These are phyloP conservation scores for Drosophila kikkawai DNA, from an alignment of 1,140 invertebrate genomes.

Conservation along the genomic window DNA sequence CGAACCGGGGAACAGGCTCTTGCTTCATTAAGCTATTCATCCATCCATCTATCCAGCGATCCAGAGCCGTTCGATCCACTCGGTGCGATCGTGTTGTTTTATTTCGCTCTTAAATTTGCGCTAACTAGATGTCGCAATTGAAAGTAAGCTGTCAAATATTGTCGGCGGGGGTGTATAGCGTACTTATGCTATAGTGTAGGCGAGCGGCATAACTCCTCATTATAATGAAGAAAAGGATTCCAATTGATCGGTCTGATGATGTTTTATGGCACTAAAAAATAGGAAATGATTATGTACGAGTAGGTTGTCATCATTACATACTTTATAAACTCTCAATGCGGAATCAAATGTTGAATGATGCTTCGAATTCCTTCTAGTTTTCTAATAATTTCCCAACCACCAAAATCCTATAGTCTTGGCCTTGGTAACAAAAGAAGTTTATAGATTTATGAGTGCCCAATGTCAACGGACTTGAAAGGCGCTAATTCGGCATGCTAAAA, in stretches of 20 bases:
- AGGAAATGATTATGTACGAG: not conserved
- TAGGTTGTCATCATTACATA: not conserved
- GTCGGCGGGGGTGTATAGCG: slow-evolving; percentile 26
- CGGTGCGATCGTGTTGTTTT: slow-evolving; percentile 76
- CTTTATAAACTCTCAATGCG: not conserved
- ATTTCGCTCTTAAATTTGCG: slow-evolving; percentile 79
- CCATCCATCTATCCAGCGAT: slow-evolving; percentile 71
- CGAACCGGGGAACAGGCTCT: slow-evolving; percentile 37
- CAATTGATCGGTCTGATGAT: not conserved
- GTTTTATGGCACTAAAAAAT: slow-evolving; percentile 1
- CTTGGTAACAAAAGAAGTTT: slow-evolving; percentile 7
- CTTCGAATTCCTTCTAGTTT: not conserved
- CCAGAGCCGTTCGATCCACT: slow-evolving; percentile 42
- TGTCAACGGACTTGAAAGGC: slow-evolving; percentile 22
- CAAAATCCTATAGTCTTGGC: not conserved
- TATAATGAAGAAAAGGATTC: slow-evolving; percentile 44
- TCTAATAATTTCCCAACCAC: not conserved
- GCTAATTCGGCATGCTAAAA: slow-evolving; percentile 10
- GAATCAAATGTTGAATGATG: not conserved
- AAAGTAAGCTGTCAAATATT: slow-evolving; percentile 80
- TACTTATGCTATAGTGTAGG: slow-evolving; percentile 7
- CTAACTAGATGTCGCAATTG: slow-evolving; percentile 82
- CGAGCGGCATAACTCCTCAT: slow-evolving; percentile 37
- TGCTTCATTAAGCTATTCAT: slow-evolving; percentile 78
- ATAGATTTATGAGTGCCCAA: slow-evolving; percentile 3